Evolutionary conservation across 2,888 invertebrate species (phyloP), one percentile per base, ranked within the genome.

Genomic region (Trisateles emortualis): DNA sequence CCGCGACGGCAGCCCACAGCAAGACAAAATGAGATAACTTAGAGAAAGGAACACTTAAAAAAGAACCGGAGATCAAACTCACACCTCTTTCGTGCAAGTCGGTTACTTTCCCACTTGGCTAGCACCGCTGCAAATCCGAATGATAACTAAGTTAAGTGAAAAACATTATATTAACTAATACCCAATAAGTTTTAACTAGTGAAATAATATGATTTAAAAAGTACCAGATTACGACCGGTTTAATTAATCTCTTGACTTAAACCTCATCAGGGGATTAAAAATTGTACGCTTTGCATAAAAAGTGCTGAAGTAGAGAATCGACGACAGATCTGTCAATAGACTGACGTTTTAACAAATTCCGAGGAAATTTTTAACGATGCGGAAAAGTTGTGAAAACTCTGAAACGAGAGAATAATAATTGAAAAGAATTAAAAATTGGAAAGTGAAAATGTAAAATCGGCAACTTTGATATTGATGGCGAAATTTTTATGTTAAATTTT

Each of bases 351-450:
- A 68, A 68, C 39, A 59, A 65, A 68, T 59, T 38, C 42, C 47
- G 26, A 46, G 38, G 26, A 6, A 30, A 49, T 45, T 55, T 68
- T 52, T 66, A 66, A 66, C 57, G 69, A 69, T 43, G 49, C 38
- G 13, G 40, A 57, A 51, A 68, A 66, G 40, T 52, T 54, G 14
- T 44, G 16, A 36, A 54, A 66, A 32, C 36, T 36, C 14, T 16
- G 17, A 14, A 46, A 30, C 58, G 30, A 30, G 30, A 30, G 48
- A 19, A 26, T 57, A 63, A 53, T 59, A 57, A 51, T 59, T 30
- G 44, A 57, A 59, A 44, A 51, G 57, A 57, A 61, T 64, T 52
- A 59, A 52, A 52, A 56, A 16, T n/a, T 16, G 11, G 30, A 14
- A 46, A 9, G 8, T 41, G 38, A 52, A 59, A 63, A 57, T 52